Conservation (phyloP, 2,797 vertebrate species). For the Bucorvus abyssinicus region DNA sequence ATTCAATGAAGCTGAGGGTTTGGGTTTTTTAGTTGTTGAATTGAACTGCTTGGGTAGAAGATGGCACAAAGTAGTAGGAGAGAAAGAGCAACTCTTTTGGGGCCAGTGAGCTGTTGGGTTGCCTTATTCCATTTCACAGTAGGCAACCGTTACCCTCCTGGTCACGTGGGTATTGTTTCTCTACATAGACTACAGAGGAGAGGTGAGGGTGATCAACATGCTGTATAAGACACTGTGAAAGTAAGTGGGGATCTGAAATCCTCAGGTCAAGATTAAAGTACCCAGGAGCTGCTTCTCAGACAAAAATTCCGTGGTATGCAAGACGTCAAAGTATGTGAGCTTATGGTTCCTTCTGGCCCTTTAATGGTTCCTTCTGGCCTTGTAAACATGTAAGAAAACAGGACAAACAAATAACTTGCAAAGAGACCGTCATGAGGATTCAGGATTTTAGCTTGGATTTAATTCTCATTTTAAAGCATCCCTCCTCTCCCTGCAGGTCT, state of each 20-base stretch:
- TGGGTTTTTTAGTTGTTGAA: background rate
- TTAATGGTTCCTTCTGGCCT: background rate
- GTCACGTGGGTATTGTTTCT: background rate
- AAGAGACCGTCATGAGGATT: background rate
- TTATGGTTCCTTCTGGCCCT: background rate
- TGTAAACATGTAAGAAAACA: background rate
- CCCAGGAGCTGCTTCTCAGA: background rate
- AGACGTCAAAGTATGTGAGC: accelerated
- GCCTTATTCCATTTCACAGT: background rate
- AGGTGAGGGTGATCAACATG: background rate
- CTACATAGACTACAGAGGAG: background rate
- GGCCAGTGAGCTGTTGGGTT: background rate
- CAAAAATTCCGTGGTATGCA: background rate
- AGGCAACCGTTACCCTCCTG: background rate
- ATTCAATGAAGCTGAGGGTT: background rate
- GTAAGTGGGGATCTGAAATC: background rate
- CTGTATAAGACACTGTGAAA: background rate
- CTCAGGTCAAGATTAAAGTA: background rate
- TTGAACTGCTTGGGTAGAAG: background rate
- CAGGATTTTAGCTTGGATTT: background rate
- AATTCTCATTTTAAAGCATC: background rate
- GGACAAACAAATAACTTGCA: background rate
- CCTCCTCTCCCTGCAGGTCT: background rate
- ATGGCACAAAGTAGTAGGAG: background rate
- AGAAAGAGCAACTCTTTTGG: background rate